Conservation (phyloP, 2,888 invertebrate genomes). For the Chelonus formosanus region DNA sequence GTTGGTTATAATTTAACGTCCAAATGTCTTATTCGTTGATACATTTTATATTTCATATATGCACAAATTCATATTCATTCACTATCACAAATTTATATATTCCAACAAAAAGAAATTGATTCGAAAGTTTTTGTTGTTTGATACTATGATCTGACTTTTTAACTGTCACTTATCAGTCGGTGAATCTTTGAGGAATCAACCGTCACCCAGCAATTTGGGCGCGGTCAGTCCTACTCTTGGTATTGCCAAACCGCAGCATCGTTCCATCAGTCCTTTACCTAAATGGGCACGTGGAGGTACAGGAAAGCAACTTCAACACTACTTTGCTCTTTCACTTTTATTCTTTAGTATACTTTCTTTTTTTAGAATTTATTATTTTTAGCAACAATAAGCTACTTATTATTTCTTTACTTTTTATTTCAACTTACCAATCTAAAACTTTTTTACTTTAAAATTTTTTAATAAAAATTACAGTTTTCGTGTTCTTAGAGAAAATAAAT, state of each 20-base stretch:
- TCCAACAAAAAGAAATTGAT: background rate
- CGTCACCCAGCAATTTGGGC: constrained; percentile 65
- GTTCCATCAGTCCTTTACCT: constrained; percentile 69
- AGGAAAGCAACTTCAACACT: constrained; percentile 23
- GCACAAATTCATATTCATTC: constrained; percentile 14
- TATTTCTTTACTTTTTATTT: no score
- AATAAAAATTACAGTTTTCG: constrained; percentile 20
- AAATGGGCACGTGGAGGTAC: constrained; percentile 71
- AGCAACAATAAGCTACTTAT: no score
- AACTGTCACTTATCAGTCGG: constrained; percentile 62
- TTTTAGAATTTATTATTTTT: constrained; percentile 21
- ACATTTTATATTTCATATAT: no score
- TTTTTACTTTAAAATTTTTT: no score
- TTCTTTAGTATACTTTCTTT: constrained; percentile 22
- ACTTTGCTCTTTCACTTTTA: background rate
- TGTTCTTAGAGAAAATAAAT: constrained; percentile 17
- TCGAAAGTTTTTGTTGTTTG: constrained; percentile 3
- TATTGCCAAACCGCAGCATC: constrained; percentile 59
- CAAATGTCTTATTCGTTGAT: background rate
- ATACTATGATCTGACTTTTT: constrained; percentile 26
- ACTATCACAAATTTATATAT: constrained; percentile 6
- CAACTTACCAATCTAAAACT: no score
- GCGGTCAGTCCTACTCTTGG: constrained; percentile 62
- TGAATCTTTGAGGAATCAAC: constrained; percentile 68
- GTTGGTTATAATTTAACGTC: no score